phyloP scores from a whole-genome alignment of 2,113 vertebrate species.

The Otus sunia region DNA sequence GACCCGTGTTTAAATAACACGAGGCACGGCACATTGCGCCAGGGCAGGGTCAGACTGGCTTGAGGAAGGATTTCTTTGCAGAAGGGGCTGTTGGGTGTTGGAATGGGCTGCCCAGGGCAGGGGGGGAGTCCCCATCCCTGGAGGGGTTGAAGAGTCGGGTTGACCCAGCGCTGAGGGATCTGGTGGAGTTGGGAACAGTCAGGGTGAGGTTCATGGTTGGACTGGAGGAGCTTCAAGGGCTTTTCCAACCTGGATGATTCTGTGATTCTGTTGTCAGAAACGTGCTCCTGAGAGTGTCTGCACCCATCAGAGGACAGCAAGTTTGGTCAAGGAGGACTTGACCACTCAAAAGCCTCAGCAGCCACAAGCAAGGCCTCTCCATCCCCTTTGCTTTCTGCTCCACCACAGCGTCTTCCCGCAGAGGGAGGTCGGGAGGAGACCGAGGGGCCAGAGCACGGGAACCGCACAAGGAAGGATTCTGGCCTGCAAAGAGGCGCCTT shows the following conservation, averaged over 20 bases:
- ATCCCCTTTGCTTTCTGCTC: background rate
- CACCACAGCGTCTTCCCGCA: accelerated
- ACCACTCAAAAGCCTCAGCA: background rate
- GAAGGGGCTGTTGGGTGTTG: no score
- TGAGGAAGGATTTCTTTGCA: no score
- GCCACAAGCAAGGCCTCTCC: background rate
- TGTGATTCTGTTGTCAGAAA: background rate
- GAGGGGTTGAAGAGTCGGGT: no score
- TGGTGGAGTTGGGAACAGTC: no score
- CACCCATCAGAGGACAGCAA: background rate
- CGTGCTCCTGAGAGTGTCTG: background rate
- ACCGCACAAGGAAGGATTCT: background rate
- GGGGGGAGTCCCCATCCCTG: no score
- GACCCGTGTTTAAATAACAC: background rate
- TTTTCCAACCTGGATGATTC: no score
- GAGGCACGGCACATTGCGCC: background rate
- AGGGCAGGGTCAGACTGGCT: no score
- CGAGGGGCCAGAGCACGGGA: background rate
- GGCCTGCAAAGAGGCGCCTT: background rate
- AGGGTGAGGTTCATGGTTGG: no score
- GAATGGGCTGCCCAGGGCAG: no score
- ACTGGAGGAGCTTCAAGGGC: no score
- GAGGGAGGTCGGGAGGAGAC: background rate
- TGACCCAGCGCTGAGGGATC: no score
- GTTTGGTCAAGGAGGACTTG: background rate